Evolutionary conservation across 2,113 vertebrate species (phyloP), one percentile per base, ranked within the genome.

Genomic region (Cavia porcellus): DNA sequence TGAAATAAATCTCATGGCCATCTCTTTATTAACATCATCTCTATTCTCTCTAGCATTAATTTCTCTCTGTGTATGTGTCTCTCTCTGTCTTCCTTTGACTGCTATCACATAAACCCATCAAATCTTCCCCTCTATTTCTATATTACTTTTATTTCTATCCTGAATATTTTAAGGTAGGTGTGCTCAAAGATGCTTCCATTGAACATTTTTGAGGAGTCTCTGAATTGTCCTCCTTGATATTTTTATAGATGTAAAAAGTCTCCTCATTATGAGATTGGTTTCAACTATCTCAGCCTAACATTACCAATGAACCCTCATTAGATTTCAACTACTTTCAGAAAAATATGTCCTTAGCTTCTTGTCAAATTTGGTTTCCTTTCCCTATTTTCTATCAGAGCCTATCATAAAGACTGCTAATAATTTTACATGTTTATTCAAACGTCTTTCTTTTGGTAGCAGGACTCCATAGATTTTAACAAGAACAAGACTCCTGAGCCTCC

Each of bases 391-490:
- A 25, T 61, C 13, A 62, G 62, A 86, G 55, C 42, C 74, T 52
- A 35, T 50, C 35, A 8, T 72, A 66, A 87, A 61, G 52, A 55
- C 64, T 32, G 35, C 42, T 86, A 62, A 50, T 15, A 79, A 3
- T 24, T 86, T 91, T 86, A 62, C 25, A 86, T 81, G 72, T 62
- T 86, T 59, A 62, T 72, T 95, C 77, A 85, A 52, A 50, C 10
- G 25, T 75, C 42, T 74, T 82, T 30, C 25, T 92, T 92, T 50
- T 35, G 20, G 25, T 64, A 38, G 35, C 11, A 86, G 42, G 38
- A 75, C 17, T 17, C 17, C 11, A 19, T 75, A 42, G 38, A 64
- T 85, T 75, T 92, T 24, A 86, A 55, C 62, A 59, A 32, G 70
- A 42, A 32, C 52, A 35, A 81, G 62, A 32, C 42, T 61, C 50